A percentile compares a stretch with the other conserved stretches of the same genome.
Evolutionary conservation across 2,113 vertebrate species (phyloP).

Genomic region (Crotalus tigris): DNA sequence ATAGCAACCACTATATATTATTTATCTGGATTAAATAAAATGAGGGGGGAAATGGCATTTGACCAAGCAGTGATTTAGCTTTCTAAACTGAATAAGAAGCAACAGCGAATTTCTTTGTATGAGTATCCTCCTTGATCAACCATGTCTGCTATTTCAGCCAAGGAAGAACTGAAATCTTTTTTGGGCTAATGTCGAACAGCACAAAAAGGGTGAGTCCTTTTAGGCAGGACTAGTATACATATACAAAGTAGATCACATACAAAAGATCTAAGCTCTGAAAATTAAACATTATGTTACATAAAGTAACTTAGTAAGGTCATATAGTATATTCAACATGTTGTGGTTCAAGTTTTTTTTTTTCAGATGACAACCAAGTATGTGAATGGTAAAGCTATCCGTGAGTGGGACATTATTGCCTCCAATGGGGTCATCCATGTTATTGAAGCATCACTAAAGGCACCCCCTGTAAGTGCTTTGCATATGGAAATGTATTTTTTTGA

Average conservation of each 20-base stretch:
- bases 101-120: neutral
- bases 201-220: neutral
- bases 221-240: neutral
- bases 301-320: neutral
- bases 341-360: constrained; percentile 24
- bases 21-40: neutral
- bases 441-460: constrained; percentile 81
- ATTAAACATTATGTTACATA: neutral
- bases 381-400: constrained; percentile 77
- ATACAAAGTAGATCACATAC: neutral
- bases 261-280: neutral
- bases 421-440: constrained; percentile 93
- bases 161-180: neutral
- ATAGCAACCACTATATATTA: neutral
- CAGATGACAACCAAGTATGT: constrained; percentile 76
- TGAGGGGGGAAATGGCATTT: neutral
- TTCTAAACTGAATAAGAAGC: neutral
- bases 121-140: neutral
- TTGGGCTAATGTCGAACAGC: neutral
- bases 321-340: neutral
- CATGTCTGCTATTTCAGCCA: rapidly evolving
- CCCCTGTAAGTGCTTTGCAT: constrained; percentile 70
- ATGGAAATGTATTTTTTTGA: neutral
- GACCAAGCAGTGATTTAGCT: neutral
- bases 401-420: constrained; percentile 82